A percentile compares a stretch with the other conserved stretches of the same genome.
Evolutionary conservation across 2,113 vertebrate genomes (phyloP).

Genomic region (Gambusia affinis): DNA sequence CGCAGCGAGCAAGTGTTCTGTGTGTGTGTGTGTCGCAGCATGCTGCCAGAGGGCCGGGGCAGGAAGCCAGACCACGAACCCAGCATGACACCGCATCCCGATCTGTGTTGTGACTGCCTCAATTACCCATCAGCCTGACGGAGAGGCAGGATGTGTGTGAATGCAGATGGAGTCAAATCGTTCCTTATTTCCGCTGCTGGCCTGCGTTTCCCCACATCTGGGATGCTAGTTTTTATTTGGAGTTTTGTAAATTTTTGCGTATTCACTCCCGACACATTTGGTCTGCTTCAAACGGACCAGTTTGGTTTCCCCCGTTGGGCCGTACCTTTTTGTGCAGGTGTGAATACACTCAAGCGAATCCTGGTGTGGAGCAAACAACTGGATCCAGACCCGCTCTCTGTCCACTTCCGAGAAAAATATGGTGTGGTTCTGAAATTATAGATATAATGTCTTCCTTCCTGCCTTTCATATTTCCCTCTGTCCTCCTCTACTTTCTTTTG

Average conservation of each 20-base stretch:
- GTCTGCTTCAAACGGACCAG: too few species aligned
- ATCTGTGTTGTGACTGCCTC: conserved; percentile 78
- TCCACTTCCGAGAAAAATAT: too few species aligned
- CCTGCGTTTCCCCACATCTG: conserved; percentile 24
- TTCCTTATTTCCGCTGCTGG: conserved; percentile 45
- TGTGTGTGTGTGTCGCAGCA: conserved; percentile 47
- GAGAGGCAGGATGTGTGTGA: conserved; percentile 15
- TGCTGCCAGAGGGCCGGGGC: conserved; percentile 63
- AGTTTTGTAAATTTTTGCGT: conserved; percentile 22
- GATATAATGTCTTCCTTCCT: too few species aligned
- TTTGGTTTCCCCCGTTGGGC: too few species aligned
- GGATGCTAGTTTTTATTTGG: conserved; percentile 15
- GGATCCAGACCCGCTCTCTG: too few species aligned
- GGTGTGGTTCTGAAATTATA: too few species aligned
- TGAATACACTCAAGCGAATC: too few species aligned
- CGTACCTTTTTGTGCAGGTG: too few species aligned
- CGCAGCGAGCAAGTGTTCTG: conserved; percentile 21
- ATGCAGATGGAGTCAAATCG: conserved; percentile 9
- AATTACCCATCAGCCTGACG: conserved; percentile 75
- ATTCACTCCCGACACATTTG: not conserved
- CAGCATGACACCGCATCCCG: conserved; percentile 66
- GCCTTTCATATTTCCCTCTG: too few species aligned
- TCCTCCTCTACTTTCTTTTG: too few species aligned
- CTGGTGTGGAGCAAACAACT: too few species aligned
- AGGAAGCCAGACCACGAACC: conserved; percentile 57